Percentiles rank a stretch among this genome's conserved stretches.
Conservation (phyloP, 2,797 vertebrate genomes). For the Amblyraja radiata region DNA sequence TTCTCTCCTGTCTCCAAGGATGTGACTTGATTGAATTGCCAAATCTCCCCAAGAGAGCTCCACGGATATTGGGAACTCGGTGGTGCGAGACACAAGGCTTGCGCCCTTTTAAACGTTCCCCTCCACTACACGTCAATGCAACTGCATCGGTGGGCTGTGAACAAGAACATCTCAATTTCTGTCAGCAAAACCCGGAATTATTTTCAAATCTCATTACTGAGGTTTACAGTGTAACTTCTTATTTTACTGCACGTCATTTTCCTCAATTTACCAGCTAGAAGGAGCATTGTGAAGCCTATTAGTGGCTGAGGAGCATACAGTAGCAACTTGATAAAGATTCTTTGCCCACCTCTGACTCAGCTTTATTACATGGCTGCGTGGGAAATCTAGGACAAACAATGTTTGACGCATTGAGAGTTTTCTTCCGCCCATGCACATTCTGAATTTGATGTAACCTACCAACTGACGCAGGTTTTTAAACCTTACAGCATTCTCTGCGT, state of each 20-base stretch:
- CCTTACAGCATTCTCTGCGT: conserved; percentile 40
- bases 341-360: neutral
- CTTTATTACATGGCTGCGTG: conserved; percentile 40
- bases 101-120: neutral
- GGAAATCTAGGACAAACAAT: conserved; percentile 44
- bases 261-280: neutral
- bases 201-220: conserved; percentile 15
- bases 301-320: neutral
- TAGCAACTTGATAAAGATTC: conserved; percentile 23
- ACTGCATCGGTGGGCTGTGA: neutral
- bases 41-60: neutral
- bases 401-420: conserved; percentile 46
- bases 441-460: conserved; percentile 56
- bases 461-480: conserved; percentile 48
- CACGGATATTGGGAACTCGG: neutral
- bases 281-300: conserved; percentile 12
- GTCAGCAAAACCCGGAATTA: neutral
- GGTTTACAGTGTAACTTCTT: neutral
- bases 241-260: neutral
- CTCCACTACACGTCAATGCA: neutral
- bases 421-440: conserved; percentile 51
- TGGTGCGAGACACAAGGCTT: neutral
- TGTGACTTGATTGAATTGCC: neutral
- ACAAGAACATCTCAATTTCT: neutral
- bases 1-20: neutral